Base-by-base conservation (phyloP, 2,797 vertebrate genomes). In the Sebastiscus albofasciatus region DNA sequence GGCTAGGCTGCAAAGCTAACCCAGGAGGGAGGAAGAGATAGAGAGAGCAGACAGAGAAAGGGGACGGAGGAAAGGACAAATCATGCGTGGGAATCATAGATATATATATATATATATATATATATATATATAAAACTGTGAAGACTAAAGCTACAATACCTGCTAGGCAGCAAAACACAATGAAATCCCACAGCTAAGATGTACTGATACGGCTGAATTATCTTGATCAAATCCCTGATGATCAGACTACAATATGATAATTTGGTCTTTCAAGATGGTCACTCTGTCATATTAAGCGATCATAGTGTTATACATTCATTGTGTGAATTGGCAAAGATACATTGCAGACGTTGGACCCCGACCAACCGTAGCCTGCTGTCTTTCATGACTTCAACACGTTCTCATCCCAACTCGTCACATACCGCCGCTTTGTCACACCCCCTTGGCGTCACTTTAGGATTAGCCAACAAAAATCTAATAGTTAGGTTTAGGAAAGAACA, bases 1-100 rank as follows among this genome's bases (percentile, higher is more conserved):
- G 89, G 90, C 93, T 66, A 85, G 84, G 88, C 92, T 87, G 87
- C 77, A 77, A 74, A 87, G 87, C 85, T 77, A 93, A 77, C 82
- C 87, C 84, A 75, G 85, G 84, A 89, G 89, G 81, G 81, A 84
- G 80, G 79, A 66, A 60, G 79, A 52, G 76, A 82, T 11, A 34
- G 77, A 87, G 68, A 68, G 89, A 73, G 62, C 49, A 82, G 66
- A 65, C 31, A 10, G 73, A 77, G 75, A 77, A 61, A 77, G 56
- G 65, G 81, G 79, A 89, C 39, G 33, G 80, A 75, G 72, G 77
- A 71, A 82, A 86, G 81, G 76, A 81, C 81, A 80, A 88, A 83
- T 81, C 74, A 73, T 46, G 42, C 39, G 56, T 55, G 67, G 65
- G 84, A 86, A 87, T 75, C 29, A 66, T 58, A 29, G 14, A 29